Evolutionary conservation across 1,140 invertebrate species (phyloP).

Genomic region (Solen grandis): DNA sequence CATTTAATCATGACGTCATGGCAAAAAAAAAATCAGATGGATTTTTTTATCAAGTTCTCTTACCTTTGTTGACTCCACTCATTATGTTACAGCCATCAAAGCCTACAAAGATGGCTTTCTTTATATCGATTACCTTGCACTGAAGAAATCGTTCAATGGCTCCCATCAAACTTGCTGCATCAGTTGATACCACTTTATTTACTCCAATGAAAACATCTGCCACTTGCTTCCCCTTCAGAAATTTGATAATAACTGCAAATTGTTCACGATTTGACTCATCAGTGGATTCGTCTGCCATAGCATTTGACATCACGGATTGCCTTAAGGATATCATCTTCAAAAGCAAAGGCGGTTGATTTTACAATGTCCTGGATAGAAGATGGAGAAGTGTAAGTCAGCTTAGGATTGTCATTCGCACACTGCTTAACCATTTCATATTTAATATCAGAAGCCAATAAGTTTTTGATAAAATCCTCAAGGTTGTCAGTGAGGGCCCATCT

Average conservation of each 20-base stretch:
- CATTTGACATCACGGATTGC: slow-evolving; percentile 23
- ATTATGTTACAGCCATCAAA: slow-evolving; percentile 41
- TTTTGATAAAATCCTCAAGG: slow-evolving; percentile 27
- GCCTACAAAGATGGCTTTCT: slow-evolving; percentile 36
- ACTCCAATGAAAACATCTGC: slow-evolving; percentile 21
- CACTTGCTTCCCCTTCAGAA: slow-evolving; percentile 13
- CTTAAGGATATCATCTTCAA: slow-evolving; percentile 36
- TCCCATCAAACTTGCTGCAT: slow-evolving; percentile 36
- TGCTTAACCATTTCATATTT: slow-evolving; percentile 33
- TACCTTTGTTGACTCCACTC: slow-evolving; percentile 35
- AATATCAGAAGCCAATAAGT: slow-evolving; percentile 34
- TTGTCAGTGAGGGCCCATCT: slow-evolving; percentile 33
- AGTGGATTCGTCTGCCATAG: slow-evolving; percentile 43
- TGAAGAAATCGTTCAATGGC: slow-evolving; percentile 29
- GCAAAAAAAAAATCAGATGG: not conserved
- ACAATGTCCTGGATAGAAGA: slow-evolving; percentile 28
- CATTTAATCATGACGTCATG: not conserved
- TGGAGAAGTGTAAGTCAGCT: slow-evolving; percentile 41
- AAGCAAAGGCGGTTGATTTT: slow-evolving; percentile 18
- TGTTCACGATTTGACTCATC: slow-evolving; percentile 19
- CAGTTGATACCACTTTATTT: slow-evolving; percentile 14
- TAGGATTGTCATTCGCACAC: slow-evolving; percentile 17
- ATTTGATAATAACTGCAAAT: slow-evolving; percentile 17
- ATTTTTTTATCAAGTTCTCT: not conserved
- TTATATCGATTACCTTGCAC: slow-evolving; percentile 7